Base-by-base conservation (phyloP, 2,113 vertebrate genomes). In the Petrocephalus microphthalmus region DNA sequence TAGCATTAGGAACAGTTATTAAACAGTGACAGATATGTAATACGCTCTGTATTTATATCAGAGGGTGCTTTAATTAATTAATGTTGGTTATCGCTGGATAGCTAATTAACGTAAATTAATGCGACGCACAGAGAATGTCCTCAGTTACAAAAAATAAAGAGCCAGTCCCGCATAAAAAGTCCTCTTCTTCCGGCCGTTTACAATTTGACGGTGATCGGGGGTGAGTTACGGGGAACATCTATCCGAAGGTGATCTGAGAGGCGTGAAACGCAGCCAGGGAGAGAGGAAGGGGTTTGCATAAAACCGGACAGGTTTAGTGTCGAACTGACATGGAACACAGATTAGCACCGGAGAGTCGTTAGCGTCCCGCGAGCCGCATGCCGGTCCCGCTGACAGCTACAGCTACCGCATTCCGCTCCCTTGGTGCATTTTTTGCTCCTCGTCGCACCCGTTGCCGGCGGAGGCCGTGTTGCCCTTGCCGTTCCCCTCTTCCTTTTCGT, bases 281-380 rank as follows among this genome's bases (percentile, higher is more conserved):
- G 52, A 45, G 53, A 86, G 37, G 81, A 87, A 45, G 71, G 56
- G 84, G 51, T 49, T 52, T 25, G 56, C 37, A 45, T 52, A 53
- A 81, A 64, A 67, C 33, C 0, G 57, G 29, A 83, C 52, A 88
- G 87, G 89, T 91, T 90, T 84, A 86, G 89, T 91, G 90, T 90
- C 89, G 88, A 91, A 92, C 88, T 92, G 93, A 93, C 92, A 91
- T 91, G 91, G 93, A 91, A 92, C 91, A 92, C 90, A 92, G 90
- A 94, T 89, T 88, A 90, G 57, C 74, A 82, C 88, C 74, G 90
- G 90, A 92, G 91, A 90, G 87, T 54, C 54, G 57, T 78, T 84
- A 85, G 81, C 19, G 11, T 5, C 8, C 42, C 53, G 20, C 42
- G 13, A 54, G 7, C 22, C 42, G 49, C 11, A 88, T 74, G 89